Percentiles rank a stretch among this genome's conserved stretches.
Conservation (phyloP, 64 coral and sea anemone genomes). For the Montipora sp. region DNA sequence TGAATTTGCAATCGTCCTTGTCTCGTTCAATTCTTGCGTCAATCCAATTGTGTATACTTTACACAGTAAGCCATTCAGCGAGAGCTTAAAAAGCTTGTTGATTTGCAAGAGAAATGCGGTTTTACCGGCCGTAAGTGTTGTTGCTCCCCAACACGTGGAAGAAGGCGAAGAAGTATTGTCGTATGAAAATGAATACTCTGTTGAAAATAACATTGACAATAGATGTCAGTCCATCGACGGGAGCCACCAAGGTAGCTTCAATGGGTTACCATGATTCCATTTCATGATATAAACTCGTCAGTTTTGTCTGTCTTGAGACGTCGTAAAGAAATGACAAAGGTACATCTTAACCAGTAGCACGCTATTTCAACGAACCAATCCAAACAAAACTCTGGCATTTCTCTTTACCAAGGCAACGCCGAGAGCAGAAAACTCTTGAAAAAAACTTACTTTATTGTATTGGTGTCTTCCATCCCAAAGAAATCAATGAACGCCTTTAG, state of each 20-base stretch:
- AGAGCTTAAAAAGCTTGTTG: not conserved
- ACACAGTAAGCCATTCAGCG: conserved; percentile 1
- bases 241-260: not conserved
- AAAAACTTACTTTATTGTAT: too few species aligned
- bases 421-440: too few species aligned
- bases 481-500: too few species aligned
- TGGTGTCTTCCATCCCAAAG: too few species aligned
- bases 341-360: too few species aligned
- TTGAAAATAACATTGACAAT: conserved; percentile 1
- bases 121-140: not conserved
- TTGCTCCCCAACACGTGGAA: not conserved
- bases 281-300: too few species aligned
- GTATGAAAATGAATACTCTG: conserved; percentile 25
- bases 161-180: not conserved
- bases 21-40: conserved; percentile 27
- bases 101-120: not conserved
- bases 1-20: conserved; percentile 12
- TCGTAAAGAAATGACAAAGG: too few species aligned
- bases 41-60: conserved; percentile 24
- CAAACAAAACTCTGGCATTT: too few species aligned
- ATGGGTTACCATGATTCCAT: not conserved
- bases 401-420: too few species aligned
- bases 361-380: too few species aligned
- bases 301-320: too few species aligned
- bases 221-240: not conserved